A percentile compares a stretch with the other conserved stretches of the same genome.
Evolutionary conservation across 2,888 invertebrate genomes (phyloP).

Genomic region (Sylvicola fuscatus): DNA sequence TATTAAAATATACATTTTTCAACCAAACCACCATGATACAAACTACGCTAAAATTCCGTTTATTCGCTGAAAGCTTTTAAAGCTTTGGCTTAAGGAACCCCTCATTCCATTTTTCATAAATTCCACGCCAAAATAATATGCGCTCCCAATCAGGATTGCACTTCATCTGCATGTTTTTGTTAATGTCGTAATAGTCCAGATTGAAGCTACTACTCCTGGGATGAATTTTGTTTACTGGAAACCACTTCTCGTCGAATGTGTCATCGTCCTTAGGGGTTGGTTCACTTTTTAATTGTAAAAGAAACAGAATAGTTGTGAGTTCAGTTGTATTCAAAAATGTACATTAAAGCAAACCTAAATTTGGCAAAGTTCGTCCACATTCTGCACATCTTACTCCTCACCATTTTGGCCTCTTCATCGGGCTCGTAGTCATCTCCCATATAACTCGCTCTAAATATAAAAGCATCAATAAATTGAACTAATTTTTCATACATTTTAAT

Average conservation of each 20-base stretch:
- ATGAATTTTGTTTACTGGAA: constrained; percentile 8
- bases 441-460: neutral
- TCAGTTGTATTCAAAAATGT: neutral
- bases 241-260: no score
- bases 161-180: constrained; percentile 14
- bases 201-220: constrained; percentile 8
- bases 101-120: constrained; percentile 15
- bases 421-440: neutral
- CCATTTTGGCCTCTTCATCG: constrained; percentile 5
- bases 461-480: neutral
- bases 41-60: no score
- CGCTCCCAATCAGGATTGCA: constrained; percentile 17
- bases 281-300: constrained; percentile 7
- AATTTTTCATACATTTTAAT: neutral
- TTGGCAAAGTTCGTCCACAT: constrained; percentile 46
- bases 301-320: constrained; percentile 1
- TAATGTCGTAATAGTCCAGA: constrained; percentile 17
- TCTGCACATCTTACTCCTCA: constrained; percentile 27
- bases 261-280: no score
- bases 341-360: constrained; percentile 21
- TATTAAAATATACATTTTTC: no score
- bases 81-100: constrained; percentile 6
- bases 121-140: constrained; percentile 18
- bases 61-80: no score
- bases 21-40: no score